phyloP scores from a whole-genome alignment of 2,113 vertebrate genomes.

The Paradisaea rubra region DNA sequence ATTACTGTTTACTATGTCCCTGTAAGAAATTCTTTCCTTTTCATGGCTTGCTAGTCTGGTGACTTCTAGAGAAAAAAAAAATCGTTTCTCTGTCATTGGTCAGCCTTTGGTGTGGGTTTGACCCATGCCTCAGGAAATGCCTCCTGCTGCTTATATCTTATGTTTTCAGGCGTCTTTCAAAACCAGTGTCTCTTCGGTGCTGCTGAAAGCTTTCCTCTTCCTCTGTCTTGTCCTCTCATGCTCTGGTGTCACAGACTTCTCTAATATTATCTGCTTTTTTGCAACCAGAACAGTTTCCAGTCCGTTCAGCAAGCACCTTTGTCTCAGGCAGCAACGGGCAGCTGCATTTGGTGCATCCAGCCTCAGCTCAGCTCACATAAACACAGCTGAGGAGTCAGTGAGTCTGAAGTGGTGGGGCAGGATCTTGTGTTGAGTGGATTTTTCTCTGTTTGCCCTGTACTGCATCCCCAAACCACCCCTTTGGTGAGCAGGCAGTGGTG shows the following conservation, averaged over 20 bases:
- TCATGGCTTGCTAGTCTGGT: not conserved
- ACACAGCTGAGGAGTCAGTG: not conserved
- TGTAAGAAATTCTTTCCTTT: not conserved
- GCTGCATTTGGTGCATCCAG: not conserved
- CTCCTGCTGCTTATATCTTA: not conserved
- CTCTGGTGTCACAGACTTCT: not conserved
- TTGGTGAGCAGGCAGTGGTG: not conserved
- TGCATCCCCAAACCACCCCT: not conserved
- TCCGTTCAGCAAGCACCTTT: rapidly evolving
- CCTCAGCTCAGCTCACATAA: not conserved
- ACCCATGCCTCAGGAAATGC: not conserved
- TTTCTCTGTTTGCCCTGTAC: not conserved
- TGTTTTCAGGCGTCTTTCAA: not conserved
- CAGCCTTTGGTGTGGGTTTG: not conserved
- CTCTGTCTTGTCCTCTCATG: not conserved
- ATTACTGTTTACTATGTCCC: not conserved
- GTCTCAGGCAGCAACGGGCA: not conserved
- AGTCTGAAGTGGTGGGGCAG: not conserved
- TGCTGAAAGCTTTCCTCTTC: not conserved
- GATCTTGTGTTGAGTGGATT: not conserved
- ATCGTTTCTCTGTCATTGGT: not conserved
- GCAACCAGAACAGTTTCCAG: not conserved
- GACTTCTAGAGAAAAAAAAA: not conserved
- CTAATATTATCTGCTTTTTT: not conserved
- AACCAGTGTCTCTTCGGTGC: not conserved